Conservation (phyloP, 2,888 invertebrate genomes). For the Zaprionus obscuricornis region DNA sequence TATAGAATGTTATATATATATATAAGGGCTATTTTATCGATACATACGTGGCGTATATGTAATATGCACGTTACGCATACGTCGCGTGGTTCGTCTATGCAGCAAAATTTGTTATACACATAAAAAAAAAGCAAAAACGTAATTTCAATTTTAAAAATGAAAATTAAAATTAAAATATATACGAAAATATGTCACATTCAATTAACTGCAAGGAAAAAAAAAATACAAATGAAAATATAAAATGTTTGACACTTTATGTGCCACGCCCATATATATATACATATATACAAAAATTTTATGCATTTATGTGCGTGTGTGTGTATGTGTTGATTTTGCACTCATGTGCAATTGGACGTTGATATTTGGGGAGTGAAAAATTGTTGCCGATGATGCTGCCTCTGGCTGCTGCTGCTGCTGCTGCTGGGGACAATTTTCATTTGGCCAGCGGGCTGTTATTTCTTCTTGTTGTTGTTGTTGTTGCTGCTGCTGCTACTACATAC, state of each 20-base stretch:
- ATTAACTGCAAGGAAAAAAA: conserved; percentile 46
- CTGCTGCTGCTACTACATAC: conserved; percentile 4
- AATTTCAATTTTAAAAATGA: conserved; percentile 27
- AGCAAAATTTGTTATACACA: background rate
- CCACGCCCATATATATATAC: conserved; percentile 50
- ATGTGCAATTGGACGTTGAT: conserved; percentile 27
- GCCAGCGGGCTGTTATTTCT: conserved; percentile 19
- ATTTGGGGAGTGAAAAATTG: conserved; percentile 23
- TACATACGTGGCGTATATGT: conserved; percentile 39
- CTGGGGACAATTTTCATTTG: conserved; percentile 46
- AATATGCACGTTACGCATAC: conserved; percentile 43
- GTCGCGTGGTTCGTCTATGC: conserved; percentile 22
- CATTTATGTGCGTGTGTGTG: background rate
- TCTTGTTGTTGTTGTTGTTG: conserved; percentile 1
- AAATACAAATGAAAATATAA: conserved; percentile 24
- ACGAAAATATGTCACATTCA: conserved; percentile 38
- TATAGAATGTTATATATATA: no score
- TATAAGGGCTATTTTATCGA: no score
- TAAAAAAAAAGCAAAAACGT: conserved; percentile 3
- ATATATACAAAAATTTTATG: background rate
- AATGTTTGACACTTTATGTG: conserved; percentile 36
- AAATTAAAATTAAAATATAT: conserved; percentile 13
- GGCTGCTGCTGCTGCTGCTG: no score
- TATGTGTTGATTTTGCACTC: background rate
- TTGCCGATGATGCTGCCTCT: no score